Evolutionary conservation across 2,888 invertebrate species (phyloP).

Genomic region (Drosophila sordidula): DNA sequence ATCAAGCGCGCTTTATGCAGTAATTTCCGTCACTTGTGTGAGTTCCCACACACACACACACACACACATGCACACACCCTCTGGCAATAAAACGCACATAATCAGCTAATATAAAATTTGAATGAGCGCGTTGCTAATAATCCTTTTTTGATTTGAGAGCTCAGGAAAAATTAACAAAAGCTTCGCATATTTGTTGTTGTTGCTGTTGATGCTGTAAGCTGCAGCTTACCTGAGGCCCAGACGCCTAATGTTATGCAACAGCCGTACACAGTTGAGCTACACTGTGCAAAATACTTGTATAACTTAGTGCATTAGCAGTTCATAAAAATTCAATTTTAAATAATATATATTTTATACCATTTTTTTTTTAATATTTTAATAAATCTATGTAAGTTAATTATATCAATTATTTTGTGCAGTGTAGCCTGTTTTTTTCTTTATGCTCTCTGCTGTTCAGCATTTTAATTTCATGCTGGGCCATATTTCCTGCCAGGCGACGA

Average conservation of each 20-base stretch:
- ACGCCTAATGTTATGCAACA: conserved; percentile 50
- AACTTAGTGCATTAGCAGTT: too few species aligned
- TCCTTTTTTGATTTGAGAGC: conserved; percentile 76
- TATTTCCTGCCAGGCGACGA: conserved; percentile 72
- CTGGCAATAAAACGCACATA: conserved; percentile 67
- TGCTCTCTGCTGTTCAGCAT: conserved; percentile 39
- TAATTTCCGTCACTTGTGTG: conserved; percentile 82
- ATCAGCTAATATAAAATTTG: conserved; percentile 80
- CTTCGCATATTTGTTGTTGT: conserved; percentile 17
- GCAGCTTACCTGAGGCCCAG: conserved; percentile 53
- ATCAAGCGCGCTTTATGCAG: conserved; percentile 83
- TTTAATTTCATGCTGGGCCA: conserved; percentile 76
- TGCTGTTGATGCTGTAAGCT: conserved; percentile 39
- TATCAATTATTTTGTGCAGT: background rate
- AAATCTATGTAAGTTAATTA: background rate
- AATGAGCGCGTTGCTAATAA: conserved; percentile 70
- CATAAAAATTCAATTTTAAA: too few species aligned
- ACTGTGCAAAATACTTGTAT: conserved; percentile 22
- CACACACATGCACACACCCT: conserved; percentile 29
- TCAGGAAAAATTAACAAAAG: conserved; percentile 61
- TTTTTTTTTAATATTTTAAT: too few species aligned
- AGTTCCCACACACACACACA: conserved; percentile 60
- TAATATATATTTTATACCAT: too few species aligned
- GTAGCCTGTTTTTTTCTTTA: conserved; percentile 10
- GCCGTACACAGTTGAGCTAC: conserved; percentile 11